phyloP scores from a whole-genome alignment of 2,888 invertebrate genomes.

The Rhagophthalmus giganteus region DNA sequence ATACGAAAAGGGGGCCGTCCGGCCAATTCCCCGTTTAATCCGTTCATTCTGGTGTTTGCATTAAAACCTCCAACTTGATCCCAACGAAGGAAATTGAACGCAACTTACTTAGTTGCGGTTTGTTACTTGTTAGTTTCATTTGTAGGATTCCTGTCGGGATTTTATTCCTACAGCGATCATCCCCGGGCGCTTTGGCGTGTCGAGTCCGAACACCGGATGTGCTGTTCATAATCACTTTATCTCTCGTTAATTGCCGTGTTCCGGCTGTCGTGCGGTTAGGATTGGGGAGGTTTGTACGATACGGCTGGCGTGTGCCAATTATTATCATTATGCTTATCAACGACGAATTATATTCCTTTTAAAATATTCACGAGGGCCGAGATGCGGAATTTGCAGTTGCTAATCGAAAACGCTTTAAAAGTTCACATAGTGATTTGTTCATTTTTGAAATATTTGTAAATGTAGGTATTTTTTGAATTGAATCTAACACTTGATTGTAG shows the following conservation, averaged over 20 bases:
- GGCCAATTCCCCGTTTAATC: too few species aligned
- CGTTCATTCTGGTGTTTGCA: too few species aligned
- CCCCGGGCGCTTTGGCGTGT: constrained; percentile 24
- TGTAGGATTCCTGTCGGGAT: constrained; percentile 21
- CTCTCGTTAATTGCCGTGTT: constrained; percentile 46
- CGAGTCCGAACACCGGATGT: constrained; percentile 30
- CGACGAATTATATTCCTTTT: constrained; percentile 10
- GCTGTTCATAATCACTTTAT: constrained; percentile 47
- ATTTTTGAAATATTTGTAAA: too few species aligned
- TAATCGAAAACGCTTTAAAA: too few species aligned
- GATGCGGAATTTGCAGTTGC: too few species aligned
- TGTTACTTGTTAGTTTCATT: constrained; percentile 10
- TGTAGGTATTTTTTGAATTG: too few species aligned
- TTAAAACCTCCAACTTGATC: too few species aligned
- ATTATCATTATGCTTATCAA: constrained; percentile 36
- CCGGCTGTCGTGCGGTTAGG: constrained; percentile 37
- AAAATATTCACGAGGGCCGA: constrained; percentile 1
- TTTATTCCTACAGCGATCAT: constrained; percentile 28
- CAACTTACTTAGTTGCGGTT: constrained; percentile 6
- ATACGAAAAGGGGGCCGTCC: too few species aligned
- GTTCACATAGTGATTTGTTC: too few species aligned
- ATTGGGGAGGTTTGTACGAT: constrained; percentile 35
- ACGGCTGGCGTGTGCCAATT: constrained; percentile 38
- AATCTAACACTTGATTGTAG: too few species aligned
- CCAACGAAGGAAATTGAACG: too few species aligned